These are phyloP conservation scores for Peromyscus maniculatus DNA, from an alignment of 2,113 vertebrate genomes.

Conservation along the genomic window DNA sequence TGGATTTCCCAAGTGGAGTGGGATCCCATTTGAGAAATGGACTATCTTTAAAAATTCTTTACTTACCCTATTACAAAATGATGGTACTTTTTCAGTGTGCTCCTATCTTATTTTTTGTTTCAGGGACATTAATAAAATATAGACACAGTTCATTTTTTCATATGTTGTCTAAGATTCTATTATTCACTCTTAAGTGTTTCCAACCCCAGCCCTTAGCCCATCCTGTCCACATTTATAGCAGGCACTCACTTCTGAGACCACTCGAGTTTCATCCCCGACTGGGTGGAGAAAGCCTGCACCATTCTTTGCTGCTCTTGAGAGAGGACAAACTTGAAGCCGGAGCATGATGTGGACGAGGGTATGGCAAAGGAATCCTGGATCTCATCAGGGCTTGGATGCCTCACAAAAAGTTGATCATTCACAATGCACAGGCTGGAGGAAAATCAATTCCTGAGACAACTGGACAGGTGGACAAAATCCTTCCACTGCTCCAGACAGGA, in stretches of 20 bases:
- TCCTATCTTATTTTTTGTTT: neutral
- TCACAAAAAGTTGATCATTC: slow-evolving; percentile 93
- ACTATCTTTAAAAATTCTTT: neutral
- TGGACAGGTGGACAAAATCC: neutral
- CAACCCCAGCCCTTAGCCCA: neutral
- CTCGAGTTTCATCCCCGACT: slow-evolving; percentile 92
- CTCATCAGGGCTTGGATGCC: slow-evolving; percentile 73
- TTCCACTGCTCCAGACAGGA: neutral
- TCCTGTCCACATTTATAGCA: neutral
- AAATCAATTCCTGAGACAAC: neutral
- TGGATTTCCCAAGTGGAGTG: neutral
- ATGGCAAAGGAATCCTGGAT: slow-evolving; percentile 81
- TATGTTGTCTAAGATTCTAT: neutral
- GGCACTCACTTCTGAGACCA: slow-evolving; percentile 89
- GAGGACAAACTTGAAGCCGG: slow-evolving; percentile 88
- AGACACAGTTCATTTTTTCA: neutral
- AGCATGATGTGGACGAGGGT: slow-evolving; percentile 89
- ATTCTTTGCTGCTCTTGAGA: slow-evolving; percentile 90
- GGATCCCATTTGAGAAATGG: neutral
- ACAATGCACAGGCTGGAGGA: slow-evolving; percentile 90
- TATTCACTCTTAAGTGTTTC: neutral
- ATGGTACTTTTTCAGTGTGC: neutral
- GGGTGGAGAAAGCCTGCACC: slow-evolving; percentile 89
- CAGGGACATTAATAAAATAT: neutral
- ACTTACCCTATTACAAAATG: neutral